Evolutionary conservation across 2,888 invertebrate species (phyloP).

Genomic region (Ceriagrion tenellum): DNA sequence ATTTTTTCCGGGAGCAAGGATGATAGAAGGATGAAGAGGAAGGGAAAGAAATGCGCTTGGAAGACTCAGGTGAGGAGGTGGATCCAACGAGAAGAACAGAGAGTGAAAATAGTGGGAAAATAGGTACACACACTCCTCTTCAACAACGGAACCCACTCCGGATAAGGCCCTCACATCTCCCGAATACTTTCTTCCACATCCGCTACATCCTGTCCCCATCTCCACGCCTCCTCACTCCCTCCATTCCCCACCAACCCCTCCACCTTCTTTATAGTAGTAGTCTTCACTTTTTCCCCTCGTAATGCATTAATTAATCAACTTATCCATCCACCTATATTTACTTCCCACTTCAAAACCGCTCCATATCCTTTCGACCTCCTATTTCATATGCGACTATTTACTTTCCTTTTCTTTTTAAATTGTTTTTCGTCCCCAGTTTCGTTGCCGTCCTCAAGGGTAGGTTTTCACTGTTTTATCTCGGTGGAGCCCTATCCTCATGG

Average conservation of each 20-base stretch:
- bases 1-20: neutral
- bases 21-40: neutral
- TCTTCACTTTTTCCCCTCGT: neutral
- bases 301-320: constrained; percentile 27
- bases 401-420: neutral
- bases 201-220: neutral
- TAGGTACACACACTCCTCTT: neutral
- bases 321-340: neutral
- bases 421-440: neutral
- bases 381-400: neutral
- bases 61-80: neutral
- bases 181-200: neutral
- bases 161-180: neutral
- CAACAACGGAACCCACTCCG: constrained; percentile 58
- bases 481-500: neutral
- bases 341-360: neutral
- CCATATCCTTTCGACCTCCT: neutral
- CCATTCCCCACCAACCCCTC: neutral
- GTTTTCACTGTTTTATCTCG: too few species aligned
- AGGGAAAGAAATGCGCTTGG: neutral
- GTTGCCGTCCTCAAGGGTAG: neutral
- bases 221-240: neutral
- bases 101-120: neutral
- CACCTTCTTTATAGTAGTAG: too few species aligned
- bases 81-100: neutral